These are phyloP conservation scores for Xenops minutus DNA, from an alignment of 2,797 vertebrate genomes.

Conservation along the genomic window DNA sequence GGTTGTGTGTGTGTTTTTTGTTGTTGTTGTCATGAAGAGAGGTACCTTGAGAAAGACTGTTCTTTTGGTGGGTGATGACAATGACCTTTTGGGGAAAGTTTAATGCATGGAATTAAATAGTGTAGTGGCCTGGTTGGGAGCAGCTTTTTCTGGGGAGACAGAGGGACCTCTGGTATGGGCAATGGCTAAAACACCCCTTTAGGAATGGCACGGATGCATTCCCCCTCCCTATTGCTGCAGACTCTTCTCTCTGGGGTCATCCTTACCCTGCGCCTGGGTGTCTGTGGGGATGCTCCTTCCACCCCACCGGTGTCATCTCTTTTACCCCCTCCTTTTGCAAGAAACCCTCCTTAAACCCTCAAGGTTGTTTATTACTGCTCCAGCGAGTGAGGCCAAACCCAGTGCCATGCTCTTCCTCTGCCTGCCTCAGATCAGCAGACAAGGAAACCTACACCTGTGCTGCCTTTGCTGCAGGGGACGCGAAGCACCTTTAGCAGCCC, in stretches of 20 bases:
- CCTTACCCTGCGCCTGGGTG: too few relatives aligned
- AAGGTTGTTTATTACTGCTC: background rate
- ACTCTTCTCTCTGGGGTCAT: background rate
- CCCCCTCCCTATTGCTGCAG: background rate
- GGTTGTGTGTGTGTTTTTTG: too few relatives aligned
- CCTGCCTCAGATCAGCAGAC: background rate
- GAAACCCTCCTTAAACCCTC: background rate
- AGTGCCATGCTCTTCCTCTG: background rate
- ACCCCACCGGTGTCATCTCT: accelerated
- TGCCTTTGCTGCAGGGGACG: background rate
- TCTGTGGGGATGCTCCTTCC: background rate
- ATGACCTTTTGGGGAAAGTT: too few relatives aligned
- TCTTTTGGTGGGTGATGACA: too few relatives aligned
- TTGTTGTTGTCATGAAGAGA: background rate
- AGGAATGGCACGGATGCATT: accelerated
- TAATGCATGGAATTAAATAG: accelerated
- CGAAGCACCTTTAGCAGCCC: background rate
- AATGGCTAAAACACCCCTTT: accelerated
- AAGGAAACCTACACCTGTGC: background rate
- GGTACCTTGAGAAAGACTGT: background rate
- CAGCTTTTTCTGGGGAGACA: too few relatives aligned
- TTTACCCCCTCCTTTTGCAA: too few relatives aligned
- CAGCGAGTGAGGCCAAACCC: background rate
- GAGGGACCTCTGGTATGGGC: accelerated
- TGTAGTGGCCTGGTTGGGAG: accelerated